Conservation (phyloP, 2,888 invertebrate species). For the Diplazon laetatorius region DNA sequence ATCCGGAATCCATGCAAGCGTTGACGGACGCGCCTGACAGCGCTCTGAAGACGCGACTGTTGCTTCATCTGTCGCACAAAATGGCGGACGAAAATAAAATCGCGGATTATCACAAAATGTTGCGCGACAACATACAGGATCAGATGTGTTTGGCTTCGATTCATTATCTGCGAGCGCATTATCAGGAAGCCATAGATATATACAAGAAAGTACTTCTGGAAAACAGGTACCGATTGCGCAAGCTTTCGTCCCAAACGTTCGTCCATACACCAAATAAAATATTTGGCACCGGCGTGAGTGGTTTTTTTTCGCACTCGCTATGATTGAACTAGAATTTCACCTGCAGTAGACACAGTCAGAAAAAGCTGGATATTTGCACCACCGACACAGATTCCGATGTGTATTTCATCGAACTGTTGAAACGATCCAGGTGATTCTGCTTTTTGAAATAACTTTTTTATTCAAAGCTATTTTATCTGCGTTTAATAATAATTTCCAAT, state of each 20-base stretch:
- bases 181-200: slow-evolving; percentile 99
- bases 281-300: not conserved
- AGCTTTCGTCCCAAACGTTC: too few species aligned
- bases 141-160: slow-evolving; percentile 97
- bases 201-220: slow-evolving; percentile 96
- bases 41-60: slow-evolving; percentile 89
- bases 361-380: slow-evolving; percentile 28
- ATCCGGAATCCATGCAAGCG: slow-evolving; percentile 88
- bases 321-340: slow-evolving; percentile 37
- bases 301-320: not conserved
- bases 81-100: slow-evolving; percentile 93
- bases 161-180: slow-evolving; percentile 97
- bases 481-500: not conserved
- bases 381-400: slow-evolving; percentile 58
- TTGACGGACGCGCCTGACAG: slow-evolving; percentile 87
- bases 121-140: slow-evolving; percentile 96
- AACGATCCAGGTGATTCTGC: slow-evolving; percentile 64
- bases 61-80: slow-evolving; percentile 97
- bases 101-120: slow-evolving; percentile 91
- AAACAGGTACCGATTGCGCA: slow-evolving; percentile 87
- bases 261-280: too few species aligned
- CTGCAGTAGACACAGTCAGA: slow-evolving; percentile 36
- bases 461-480: not conserved
- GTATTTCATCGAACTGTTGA: slow-evolving; percentile 64
- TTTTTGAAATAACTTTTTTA: not conserved